phyloP scores from a whole-genome alignment of 2,113 vertebrate species.

The Psephotus haematonotus region DNA sequence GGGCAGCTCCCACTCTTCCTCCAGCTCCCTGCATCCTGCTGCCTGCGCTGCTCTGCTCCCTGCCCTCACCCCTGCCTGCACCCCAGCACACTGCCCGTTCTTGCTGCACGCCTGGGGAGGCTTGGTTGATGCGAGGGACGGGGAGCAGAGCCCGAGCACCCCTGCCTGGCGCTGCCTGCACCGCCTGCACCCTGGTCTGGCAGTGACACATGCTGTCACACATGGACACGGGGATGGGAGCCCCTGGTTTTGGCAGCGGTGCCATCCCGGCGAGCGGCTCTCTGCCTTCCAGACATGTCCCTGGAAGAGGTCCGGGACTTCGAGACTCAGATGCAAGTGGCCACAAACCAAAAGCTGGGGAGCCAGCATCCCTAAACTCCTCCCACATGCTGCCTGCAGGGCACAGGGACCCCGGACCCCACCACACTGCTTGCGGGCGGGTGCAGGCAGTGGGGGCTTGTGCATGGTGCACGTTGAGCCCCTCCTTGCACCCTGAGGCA shows the following conservation, averaged over 20 bases:
- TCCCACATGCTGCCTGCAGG: background rate
- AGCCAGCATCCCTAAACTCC: slow-evolving; percentile 51
- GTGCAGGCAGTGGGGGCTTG: background rate
- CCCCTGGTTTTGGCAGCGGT: background rate
- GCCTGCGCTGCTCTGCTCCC: background rate
- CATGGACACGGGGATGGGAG: fast-evolving
- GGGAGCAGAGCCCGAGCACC: background rate
- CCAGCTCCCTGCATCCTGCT: background rate
- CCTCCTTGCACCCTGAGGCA: background rate
- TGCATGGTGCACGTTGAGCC: background rate
- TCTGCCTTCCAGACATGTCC: slow-evolving; percentile 74
- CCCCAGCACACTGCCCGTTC: fast-evolving
- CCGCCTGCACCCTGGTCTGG: background rate
- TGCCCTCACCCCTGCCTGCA: background rate
- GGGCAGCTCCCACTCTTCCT: background rate
- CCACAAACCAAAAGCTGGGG: slow-evolving; percentile 73
- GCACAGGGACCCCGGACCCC: background rate
- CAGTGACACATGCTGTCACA: background rate
- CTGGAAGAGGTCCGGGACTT: slow-evolving; percentile 71
- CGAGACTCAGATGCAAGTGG: slow-evolving; percentile 74
- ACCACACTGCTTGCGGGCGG: background rate
- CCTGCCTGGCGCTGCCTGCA: background rate
- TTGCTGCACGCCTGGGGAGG: fast-evolving
- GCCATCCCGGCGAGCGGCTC: background rate
- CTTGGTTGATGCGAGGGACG: background rate